These are phyloP conservation scores for Orthosia incerta DNA, from an alignment of 2,888 invertebrate species.

Conservation along the genomic window DNA sequence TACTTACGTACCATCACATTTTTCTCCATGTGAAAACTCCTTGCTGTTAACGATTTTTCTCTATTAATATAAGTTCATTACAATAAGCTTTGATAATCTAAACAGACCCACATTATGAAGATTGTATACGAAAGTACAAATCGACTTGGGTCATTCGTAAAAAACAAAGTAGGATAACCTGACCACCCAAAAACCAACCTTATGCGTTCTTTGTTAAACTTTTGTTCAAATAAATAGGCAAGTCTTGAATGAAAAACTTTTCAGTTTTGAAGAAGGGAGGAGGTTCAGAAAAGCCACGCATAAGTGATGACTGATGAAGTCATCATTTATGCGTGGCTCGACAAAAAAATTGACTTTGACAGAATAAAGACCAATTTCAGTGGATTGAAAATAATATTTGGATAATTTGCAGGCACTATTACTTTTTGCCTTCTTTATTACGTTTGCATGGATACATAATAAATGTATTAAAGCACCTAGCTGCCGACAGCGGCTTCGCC, in stretches of 20 bases:
- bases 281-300: too few species aligned
- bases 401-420: background rate
- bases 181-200: background rate
- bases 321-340: background rate
- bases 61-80: background rate
- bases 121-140: background rate
- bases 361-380: conserved; percentile 11
- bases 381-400: background rate
- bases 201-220: background rate
- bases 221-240: conserved; percentile 11
- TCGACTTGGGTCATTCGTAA: background rate
- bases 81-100: too few species aligned
- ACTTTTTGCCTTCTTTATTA: background rate
- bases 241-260: conserved; percentile 38
- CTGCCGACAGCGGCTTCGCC: too few species aligned
- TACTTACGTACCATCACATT: background rate
- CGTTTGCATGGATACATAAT: background rate
- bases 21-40: background rate
- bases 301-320: too few species aligned
- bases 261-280: background rate
- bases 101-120: background rate
- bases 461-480: too few species aligned
- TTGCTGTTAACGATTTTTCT: conserved; percentile 2
- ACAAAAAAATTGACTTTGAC: conserved; percentile 9
- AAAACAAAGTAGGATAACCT: conserved; percentile 17